Conservation (phyloP, 2,797 vertebrate genomes). For the Sebastolobus altivelis region DNA sequence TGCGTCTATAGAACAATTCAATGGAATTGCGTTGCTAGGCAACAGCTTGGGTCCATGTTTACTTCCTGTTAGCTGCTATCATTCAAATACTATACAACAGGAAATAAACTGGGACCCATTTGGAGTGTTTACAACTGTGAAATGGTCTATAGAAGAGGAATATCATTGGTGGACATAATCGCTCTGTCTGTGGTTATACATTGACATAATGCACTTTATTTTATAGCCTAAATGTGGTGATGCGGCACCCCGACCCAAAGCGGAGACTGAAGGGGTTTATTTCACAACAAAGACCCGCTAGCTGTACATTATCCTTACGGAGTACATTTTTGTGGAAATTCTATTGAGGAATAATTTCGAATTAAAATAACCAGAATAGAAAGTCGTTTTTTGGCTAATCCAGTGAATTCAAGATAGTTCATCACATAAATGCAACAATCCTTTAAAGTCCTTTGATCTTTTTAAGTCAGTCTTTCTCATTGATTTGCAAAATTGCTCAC, state of each 20-base stretch:
- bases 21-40: neutral
- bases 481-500: neutral
- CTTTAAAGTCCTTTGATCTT: neutral
- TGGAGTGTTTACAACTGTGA: neutral
- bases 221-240: neutral
- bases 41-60: neutral
- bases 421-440: conserved; percentile 5
- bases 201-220: neutral
- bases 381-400: neutral
- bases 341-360: neutral
- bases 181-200: neutral
- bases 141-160: neutral
- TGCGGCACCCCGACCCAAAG: no score
- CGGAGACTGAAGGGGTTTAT: no score
- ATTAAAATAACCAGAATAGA: neutral
- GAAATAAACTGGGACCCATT: neutral
- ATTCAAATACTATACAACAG: neutral
- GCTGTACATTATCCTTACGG: neutral
- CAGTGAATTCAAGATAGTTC: neutral
- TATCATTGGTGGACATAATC: neutral
- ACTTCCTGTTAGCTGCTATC: neutral
- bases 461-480: neutral
- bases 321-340: neutral
- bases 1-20: no score
- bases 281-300: no score